Base-by-base conservation (phyloP, 2,888 invertebrate genomes). In the Celastrina argiolus region DNA sequence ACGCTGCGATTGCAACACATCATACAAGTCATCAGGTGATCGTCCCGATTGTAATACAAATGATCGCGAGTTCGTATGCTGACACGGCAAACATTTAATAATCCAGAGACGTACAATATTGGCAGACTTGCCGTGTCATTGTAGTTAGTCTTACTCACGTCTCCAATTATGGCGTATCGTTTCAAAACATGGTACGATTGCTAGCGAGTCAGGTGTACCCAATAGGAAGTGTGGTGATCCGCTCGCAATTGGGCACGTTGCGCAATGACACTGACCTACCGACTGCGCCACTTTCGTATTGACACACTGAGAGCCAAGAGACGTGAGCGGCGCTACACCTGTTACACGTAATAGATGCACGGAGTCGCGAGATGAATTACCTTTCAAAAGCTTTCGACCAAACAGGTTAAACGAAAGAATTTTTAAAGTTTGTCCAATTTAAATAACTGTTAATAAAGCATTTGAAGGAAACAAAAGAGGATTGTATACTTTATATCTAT, bases 191-290 rank as follows among this genome's bases (percentile, higher is more conserved):
- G 10, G 16, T 8, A 45, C 45, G 18, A 45, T 51, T 39, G 1
- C 18, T 61, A 22, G 14, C 67, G 61, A 26, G 66, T 69, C 67
- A 69, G 68, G 69, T 69, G 68, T 67, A 59, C 68, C 58, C 63
- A 70, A 69, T 71, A 71, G 73, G 71, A 73, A 71, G 68, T 67
- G 68, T 61, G 69, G 69, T 71, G 69, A 67, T 68, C 74, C 75
- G 77, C 65, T 75, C 79, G 79, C 73, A 83, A 87, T 83, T 80
- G 79, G 79, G 82, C 78, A 83, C 85, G 81, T 91, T 89, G 89
- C 84, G 88, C 84, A 88, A 89, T 79, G 91, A 88, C 90, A 90
- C 88, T 91, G 91, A 90, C 91, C 91, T 82, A 89, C 84, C 84
- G 80, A 77, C 80, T 81, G 89, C 79, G 84, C 87, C 81, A 89